Evolutionary conservation across 2,888 invertebrate species (phyloP).

Genomic region (Ethmia dodecea): DNA sequence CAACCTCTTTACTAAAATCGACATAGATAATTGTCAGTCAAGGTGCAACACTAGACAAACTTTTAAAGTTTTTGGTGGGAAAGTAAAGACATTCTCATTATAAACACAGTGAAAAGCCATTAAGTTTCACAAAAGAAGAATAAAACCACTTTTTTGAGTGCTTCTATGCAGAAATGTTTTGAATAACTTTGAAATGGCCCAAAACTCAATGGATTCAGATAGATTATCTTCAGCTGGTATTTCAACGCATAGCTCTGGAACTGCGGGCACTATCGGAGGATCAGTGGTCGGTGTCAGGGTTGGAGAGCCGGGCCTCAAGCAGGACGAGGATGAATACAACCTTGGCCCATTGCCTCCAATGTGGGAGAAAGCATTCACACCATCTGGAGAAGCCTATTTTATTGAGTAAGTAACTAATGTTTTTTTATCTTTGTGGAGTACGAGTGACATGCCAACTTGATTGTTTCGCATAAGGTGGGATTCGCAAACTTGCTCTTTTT

Average conservation of each 20-base stretch:
- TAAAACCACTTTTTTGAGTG: neutral
- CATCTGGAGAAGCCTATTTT: conserved; percentile 97
- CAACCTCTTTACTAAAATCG: no score
- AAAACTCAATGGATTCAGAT: conserved; percentile 68
- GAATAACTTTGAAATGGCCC: conserved; percentile 46
- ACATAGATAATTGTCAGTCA: no score
- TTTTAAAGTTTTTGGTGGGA: neutral
- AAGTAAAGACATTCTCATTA: neutral
- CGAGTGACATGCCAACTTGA: no score
- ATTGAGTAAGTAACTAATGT: conserved; percentile 88
- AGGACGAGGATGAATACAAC: conserved; percentile 84
- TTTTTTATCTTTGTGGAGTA: no score
- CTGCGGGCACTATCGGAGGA: conserved; percentile 65
- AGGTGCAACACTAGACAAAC: neutral
- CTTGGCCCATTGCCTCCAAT: conserved; percentile 95
- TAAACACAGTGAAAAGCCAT: no score
- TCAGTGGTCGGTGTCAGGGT: conserved; percentile 67
- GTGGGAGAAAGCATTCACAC: conserved; percentile 99
- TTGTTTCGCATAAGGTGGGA: no score
- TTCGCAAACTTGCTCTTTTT: no score
- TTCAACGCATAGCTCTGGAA: conserved; percentile 69
- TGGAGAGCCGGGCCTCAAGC: conserved; percentile 54
- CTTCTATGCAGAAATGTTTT: neutral
- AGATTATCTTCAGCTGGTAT: conserved; percentile 69
- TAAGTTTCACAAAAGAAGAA: no score